Evolutionary conservation across 2,113 vertebrate genomes (phyloP).

Genomic region (Gracilinanus agilis): DNA sequence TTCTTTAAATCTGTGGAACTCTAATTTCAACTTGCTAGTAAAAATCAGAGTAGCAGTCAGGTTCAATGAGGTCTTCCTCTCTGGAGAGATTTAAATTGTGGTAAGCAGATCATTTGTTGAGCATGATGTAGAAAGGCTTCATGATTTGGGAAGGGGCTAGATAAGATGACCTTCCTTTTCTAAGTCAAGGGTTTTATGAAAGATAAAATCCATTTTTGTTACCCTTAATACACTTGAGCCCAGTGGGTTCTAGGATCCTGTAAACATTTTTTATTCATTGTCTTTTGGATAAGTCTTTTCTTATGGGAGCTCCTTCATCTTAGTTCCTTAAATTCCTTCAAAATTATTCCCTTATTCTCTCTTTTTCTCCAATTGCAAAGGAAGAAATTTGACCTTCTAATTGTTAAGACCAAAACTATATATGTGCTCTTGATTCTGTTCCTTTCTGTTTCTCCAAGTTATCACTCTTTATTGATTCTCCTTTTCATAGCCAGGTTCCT

Average conservation of each 20-base stretch:
- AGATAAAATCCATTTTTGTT: background rate
- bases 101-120: background rate
- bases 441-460: too few relatives aligned
- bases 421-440: too few relatives aligned
- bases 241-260: background rate
- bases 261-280: conserved; percentile 1
- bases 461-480: too few relatives aligned
- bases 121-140: background rate
- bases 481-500: too few relatives aligned
- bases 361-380: too few relatives aligned
- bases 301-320: too few relatives aligned
- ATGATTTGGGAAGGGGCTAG: background rate
- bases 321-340: too few relatives aligned
- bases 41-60: background rate
- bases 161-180: background rate
- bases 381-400: background rate
- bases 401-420: conserved; percentile 18
- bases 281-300: conserved; percentile 25
- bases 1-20: background rate
- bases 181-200: background rate
- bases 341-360: too few relatives aligned
- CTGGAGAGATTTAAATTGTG: background rate
- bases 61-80: background rate
- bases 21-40: background rate
- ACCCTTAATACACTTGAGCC: background rate